phyloP scores from a whole-genome alignment of 2,797 vertebrate genomes.

The Onychomys torridus region DNA sequence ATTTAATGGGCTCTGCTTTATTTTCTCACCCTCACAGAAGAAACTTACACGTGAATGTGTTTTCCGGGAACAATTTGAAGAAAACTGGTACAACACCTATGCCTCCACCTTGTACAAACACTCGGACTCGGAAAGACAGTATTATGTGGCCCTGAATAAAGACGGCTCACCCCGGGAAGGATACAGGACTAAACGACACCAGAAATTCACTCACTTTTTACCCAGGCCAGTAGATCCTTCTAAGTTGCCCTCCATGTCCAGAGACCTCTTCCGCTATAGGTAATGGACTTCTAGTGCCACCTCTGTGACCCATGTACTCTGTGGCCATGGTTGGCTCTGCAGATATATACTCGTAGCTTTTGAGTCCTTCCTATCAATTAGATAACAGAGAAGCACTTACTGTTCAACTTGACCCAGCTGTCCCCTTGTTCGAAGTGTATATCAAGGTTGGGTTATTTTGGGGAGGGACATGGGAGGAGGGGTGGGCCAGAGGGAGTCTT shows the following conservation, averaged over 20 bases:
- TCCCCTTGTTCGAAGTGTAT: slow-evolving; percentile 84
- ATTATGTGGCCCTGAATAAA: slow-evolving; percentile 99
- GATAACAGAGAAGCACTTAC: slow-evolving; percentile 84
- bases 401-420: slow-evolving; percentile 81
- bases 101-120: slow-evolving; percentile 98
- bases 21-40: slow-evolving; percentile 90
- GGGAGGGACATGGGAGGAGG: slow-evolving; percentile 74
- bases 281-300: slow-evolving; percentile 89
- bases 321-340: slow-evolving; percentile 82
- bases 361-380: slow-evolving; percentile 85
- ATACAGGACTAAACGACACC: slow-evolving; percentile 97
- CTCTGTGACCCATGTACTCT: slow-evolving; percentile 79
- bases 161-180: slow-evolving; percentile 98
- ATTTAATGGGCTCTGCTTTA: slow-evolving; percentile 71
- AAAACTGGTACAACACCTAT: slow-evolving; percentile 99
- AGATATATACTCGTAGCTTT: slow-evolving; percentile 84
- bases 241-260: slow-evolving; percentile 95
- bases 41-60: slow-evolving; percentile 98
- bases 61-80: slow-evolving; percentile 99
- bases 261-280: slow-evolving; percentile 97
- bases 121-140: slow-evolving; percentile 94
- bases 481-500: slow-evolving; percentile 64
- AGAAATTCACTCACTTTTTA: slow-evolving; percentile 98
- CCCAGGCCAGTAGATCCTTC: slow-evolving; percentile 97
- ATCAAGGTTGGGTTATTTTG: slow-evolving; percentile 84